phyloP scores from a whole-genome alignment of 2,888 invertebrate species.

The Dendrolimus houi region DNA sequence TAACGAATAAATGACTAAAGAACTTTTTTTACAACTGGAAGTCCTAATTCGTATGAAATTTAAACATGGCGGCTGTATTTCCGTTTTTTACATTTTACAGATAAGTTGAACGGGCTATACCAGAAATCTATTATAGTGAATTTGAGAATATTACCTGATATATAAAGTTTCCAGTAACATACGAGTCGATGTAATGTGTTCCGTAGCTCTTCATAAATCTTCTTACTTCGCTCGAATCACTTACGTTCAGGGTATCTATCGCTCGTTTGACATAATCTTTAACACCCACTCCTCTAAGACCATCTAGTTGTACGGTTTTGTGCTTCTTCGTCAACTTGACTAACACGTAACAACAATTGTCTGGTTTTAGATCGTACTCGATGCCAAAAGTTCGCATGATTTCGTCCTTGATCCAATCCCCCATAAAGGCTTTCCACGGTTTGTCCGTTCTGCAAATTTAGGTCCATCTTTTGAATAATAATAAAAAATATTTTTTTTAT shows the following conservation, averaged over 20 bases:
- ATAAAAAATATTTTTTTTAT: no score
- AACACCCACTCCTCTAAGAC: constrained; percentile 74
- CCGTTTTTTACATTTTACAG: no score
- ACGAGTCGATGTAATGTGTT: constrained; percentile 91
- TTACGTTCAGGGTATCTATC: constrained; percentile 78
- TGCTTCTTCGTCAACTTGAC: constrained; percentile 81
- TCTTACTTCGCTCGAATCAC: constrained; percentile 82
- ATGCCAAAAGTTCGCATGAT: constrained; percentile 89
- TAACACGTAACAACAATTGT: constrained; percentile 85
- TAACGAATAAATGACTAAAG: no score
- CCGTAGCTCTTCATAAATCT: constrained; percentile 89
- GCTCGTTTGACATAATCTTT: constrained; percentile 81
- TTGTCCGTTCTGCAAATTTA: constrained; percentile 68
- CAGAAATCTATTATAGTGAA: no score
- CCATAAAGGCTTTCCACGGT: constrained; percentile 92
- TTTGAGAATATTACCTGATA: constrained; percentile 78
- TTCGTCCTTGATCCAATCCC: constrained; percentile 88
- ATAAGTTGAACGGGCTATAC: no score
- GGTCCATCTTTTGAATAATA: no score
- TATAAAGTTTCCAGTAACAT: constrained; percentile 89
- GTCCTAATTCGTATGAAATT: no score
- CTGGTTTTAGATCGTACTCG: constrained; percentile 77
- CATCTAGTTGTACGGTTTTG: constrained; percentile 79
- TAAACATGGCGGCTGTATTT: no score
- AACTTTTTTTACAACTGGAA: no score